Evolutionary conservation across 2,888 invertebrate genomes (phyloP), one percentile per base, ranked within the genome.

Genomic region (Thysanoteuthis rhombus): DNA sequence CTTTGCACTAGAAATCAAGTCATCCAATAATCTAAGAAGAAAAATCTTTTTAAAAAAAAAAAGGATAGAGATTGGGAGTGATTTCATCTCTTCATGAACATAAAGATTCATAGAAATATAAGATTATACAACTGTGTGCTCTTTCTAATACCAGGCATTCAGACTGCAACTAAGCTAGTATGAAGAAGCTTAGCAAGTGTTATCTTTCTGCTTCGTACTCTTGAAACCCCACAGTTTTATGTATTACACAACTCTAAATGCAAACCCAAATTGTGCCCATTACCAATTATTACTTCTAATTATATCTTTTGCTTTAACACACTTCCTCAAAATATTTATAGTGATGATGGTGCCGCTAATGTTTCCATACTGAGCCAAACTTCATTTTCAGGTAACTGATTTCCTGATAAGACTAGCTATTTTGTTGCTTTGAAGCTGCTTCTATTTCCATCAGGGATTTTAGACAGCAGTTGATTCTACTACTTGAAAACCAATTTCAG

Each of bases 401-500:
- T 75, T 75, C n/a, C 75, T 75, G 75, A 75, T 75, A 75, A 75
- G 75, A 75, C 75, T 36, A 16, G n/a, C n/a, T n/a, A n/a, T n/a
- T 36, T 75, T 6, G n/a, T 75, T 75, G 75, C n/a, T 75, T 75
- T n/a, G 36, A 75, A n/a, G n/a, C 75, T n/a, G 75, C 16, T 75
- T 75, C 75, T 75, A 75, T 75, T 75, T 75, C n/a, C 75, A 75
- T 75, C 75, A 52, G 75, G 75, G 75, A 75, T 75, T 75, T 75
- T 75, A n/a, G 16, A 75, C 12, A 75, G 12, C 75, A 75, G n/a
- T 75, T 5, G 75, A 75, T 75, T 36, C 75, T 75, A 12, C n/a
- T 75, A n/a, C 75, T 75, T 75, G n/a, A 75, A 75, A 75, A 75
- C 75, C 75, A 75, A 75, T 75, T 75, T 75, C 75, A 75, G 75